These are phyloP conservation scores for Atopsyche davidsoni DNA, from an alignment of 1,140 invertebrate species.

Conservation along the genomic window DNA sequence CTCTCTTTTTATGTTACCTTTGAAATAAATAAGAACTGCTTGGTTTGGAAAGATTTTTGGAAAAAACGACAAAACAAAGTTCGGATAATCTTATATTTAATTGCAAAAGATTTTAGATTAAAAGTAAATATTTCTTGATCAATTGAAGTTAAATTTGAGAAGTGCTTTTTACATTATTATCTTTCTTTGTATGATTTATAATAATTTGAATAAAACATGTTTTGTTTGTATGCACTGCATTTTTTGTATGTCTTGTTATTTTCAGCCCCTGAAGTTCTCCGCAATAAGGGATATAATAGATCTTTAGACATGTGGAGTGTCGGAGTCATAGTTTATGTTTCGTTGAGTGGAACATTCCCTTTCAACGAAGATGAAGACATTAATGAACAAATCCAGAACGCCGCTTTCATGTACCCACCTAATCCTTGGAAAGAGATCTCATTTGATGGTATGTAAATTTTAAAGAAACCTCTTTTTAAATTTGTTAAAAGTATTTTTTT, in stretches of 20 bases:
- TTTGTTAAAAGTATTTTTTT: too few species aligned
- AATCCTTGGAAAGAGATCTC: conserved; percentile 98
- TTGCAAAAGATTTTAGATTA: too few species aligned
- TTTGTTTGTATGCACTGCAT: too few species aligned
- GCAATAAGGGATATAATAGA: conserved; percentile 98
- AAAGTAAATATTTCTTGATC: background rate
- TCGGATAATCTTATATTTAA: too few species aligned
- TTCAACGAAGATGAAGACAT: conserved; percentile 99
- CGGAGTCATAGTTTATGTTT: conserved; percentile 96
- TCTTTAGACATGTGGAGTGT: conserved; percentile 99
- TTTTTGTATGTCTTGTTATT: conserved; percentile 21
- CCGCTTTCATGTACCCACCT: conserved; percentile 98
- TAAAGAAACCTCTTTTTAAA: too few species aligned
- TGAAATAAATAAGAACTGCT: too few species aligned
- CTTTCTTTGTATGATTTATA: too few species aligned
- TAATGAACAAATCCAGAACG: conserved; percentile 98
- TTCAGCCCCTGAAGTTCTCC: conserved; percentile 92
- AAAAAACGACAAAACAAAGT: too few species aligned
- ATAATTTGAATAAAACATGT: too few species aligned
- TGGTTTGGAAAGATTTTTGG: too few species aligned
- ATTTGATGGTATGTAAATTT: conserved; percentile 70
- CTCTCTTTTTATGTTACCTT: too few species aligned
- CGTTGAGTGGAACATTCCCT: conserved; percentile 94
- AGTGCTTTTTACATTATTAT: too few species aligned
- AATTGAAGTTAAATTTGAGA: background rate